Conservation (phyloP, 2,888 invertebrate genomes). For the Tinea trinotella region DNA sequence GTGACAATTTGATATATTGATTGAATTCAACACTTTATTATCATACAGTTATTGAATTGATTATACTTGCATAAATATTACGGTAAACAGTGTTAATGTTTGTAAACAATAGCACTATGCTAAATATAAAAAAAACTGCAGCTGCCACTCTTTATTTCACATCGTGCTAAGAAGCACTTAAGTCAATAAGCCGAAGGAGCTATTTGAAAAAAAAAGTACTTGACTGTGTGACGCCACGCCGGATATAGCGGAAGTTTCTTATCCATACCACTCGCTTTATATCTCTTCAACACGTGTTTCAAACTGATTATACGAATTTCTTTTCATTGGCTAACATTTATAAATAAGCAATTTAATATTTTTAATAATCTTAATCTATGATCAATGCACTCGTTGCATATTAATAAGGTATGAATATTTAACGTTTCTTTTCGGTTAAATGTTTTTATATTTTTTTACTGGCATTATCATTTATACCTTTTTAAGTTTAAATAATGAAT, state of each 20-base stretch:
- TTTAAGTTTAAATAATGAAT: no score
- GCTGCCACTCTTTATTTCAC: slow-evolving; percentile 23
- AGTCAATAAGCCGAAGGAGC: slow-evolving; percentile 31
- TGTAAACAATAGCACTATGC: slow-evolving; percentile 11
- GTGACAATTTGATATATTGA: no score
- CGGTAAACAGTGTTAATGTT: not conserved
- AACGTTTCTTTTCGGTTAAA: no score
- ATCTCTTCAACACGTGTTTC: slow-evolving; percentile 54
- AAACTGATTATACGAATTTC: slow-evolving; percentile 41
- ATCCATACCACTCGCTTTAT: slow-evolving; percentile 42
- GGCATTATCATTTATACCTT: no score
- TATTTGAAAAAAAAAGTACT: slow-evolving; percentile 30
- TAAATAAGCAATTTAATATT: not conserved
- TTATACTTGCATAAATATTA: not conserved
- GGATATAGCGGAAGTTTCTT: slow-evolving; percentile 45
- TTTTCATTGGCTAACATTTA: not conserved
- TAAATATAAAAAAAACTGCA: slow-evolving; percentile 6
- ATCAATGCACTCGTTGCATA: not conserved
- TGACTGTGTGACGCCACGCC: slow-evolving; percentile 23
- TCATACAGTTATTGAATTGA: not conserved
- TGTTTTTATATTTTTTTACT: no score
- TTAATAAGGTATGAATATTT: no score
- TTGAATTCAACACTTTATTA: not conserved
- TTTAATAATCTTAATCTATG: not conserved
- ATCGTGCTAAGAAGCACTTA: slow-evolving; percentile 32